These are phyloP conservation scores for Ormyrus pomaceus DNA, from an alignment of 2,888 invertebrate species.

Conservation along the genomic window DNA sequence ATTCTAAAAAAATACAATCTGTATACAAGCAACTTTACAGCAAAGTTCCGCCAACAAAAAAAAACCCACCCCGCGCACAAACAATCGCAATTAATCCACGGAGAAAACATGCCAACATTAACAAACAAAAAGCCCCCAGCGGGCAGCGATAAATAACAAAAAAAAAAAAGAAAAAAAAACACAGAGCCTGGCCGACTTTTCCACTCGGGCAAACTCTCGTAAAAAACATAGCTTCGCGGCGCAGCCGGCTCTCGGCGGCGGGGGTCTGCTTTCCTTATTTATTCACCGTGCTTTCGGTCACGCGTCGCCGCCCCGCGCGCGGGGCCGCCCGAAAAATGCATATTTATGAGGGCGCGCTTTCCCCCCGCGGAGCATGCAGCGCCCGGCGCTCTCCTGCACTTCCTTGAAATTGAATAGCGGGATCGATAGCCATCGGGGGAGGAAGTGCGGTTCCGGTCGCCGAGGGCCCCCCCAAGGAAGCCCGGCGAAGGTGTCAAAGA, in stretches of 20 bases:
- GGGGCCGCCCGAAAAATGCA: constrained; percentile 13
- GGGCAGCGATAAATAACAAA: not conserved
- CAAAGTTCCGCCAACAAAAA: no score
- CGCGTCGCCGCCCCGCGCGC: not conserved
- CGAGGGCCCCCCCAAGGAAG: not conserved
- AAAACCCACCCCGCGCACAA: not conserved
- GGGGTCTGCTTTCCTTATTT: constrained; percentile 41
- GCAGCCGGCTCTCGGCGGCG: not conserved
- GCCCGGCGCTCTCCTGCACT: not conserved
- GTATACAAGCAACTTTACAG: no score
- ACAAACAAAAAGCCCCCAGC: not conserved
- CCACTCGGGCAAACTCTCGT: no score
- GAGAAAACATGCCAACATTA: not conserved
- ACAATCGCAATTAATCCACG: not conserved
- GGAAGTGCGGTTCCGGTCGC: constrained; percentile 12
- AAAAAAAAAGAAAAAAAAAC: no score
- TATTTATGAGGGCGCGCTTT: constrained; percentile 36
- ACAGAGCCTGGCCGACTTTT: no score
- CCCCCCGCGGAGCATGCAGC: not conserved
- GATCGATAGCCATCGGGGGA: not conserved
- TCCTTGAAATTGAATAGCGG: constrained; percentile 30
- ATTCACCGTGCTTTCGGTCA: constrained; percentile 12
- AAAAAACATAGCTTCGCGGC: no score
- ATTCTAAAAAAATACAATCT: no score
- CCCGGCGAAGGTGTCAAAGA: constrained; percentile 44